Percentiles rank a stretch among this genome's conserved stretches.
phyloP scores from a whole-genome alignment of 2,888 invertebrate genomes.

The Eupithecia tripunctaria region DNA sequence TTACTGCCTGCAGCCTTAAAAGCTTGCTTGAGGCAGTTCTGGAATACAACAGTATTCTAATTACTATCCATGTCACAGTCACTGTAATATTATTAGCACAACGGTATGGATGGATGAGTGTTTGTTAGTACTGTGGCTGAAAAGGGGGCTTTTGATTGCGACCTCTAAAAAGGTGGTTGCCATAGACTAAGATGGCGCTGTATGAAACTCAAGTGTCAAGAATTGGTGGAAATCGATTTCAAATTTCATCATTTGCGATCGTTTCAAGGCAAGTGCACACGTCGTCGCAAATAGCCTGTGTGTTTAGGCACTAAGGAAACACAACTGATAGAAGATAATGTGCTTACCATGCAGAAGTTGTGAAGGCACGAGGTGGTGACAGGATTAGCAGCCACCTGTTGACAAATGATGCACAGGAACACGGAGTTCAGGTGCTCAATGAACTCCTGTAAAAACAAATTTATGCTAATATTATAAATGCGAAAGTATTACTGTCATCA shows the following conservation, averaged over 20 bases:
- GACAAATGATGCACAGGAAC: slow-evolving; percentile 92
- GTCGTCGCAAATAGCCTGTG: too few relatives aligned
- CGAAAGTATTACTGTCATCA: too few relatives aligned
- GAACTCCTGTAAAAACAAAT: slow-evolving; percentile 74
- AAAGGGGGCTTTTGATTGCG: too few relatives aligned
- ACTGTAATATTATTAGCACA: too few relatives aligned
- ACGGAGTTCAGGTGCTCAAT: slow-evolving; percentile 86
- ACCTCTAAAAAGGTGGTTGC: too few relatives aligned
- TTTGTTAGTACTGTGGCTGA: too few relatives aligned
- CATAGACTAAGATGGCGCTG: too few relatives aligned
- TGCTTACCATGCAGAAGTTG: slow-evolving; percentile 88
- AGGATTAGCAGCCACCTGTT: slow-evolving; percentile 88
- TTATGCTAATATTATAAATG: neutral
- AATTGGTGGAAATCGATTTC: too few relatives aligned
- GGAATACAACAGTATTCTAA: slow-evolving; percentile 44
- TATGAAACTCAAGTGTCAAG: too few relatives aligned
- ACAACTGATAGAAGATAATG: neutral
- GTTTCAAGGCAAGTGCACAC: too few relatives aligned
- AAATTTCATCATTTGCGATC: too few relatives aligned
- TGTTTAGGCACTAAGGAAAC: neutral
- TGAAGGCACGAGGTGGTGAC: slow-evolving; percentile 90
- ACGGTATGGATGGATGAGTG: too few relatives aligned
- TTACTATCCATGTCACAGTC: neutral
- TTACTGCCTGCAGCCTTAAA: slow-evolving; percentile 85
- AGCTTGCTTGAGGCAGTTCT: slow-evolving; percentile 87